Base-by-base conservation (phyloP, 2,113 vertebrate species). In the Apus apus region DNA sequence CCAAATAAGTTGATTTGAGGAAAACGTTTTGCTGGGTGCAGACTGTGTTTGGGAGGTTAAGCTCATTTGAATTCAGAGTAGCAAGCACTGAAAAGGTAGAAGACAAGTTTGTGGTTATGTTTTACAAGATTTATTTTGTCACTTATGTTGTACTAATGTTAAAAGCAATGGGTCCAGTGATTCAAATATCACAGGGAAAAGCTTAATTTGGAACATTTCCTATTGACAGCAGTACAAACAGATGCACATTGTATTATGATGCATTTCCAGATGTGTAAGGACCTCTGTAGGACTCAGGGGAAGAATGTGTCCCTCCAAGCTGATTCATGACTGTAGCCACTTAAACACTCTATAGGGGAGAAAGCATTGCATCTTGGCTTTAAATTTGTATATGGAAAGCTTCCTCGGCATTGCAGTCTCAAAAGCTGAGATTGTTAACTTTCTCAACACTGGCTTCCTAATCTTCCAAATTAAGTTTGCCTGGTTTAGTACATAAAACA, bases 211-310 rank as follows among this genome's bases (percentile, higher is more conserved):
- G 68, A 90, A 62, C 38, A 23, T 77, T 90, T 90, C 51, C 68
- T 58, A 75, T 72, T 73, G 53, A 29, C 16, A 57, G 22, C 13
- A 66, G n/a, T 66, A 89, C 36, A 76, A 71, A 87, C 51, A 81
- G 91, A 81, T 91, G 85, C n/a, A 72, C 89, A 64, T 67, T 92
- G 64, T 86, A 85, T 73, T 92, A 45, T 43, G 50, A 64, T 81
- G 54, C 1, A 5, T 74, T 91, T 86, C 85, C 84, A 89, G 17
- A 22, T 89, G 82, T 2, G 2, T 64, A 71, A 70, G 71, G 57
- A 61, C 72, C 57, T 88, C 46, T 62, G 34, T 53, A 57, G 46
- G 78, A 51, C 32, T 36, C 46, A n/a, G 27, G 51, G 83, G 51
- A 74, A 56, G 51, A 73, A 77, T 15, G 30, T 34, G 36, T 80